Conservation (phyloP, 2,113 vertebrate genomes). For the Channa argus region DNA sequence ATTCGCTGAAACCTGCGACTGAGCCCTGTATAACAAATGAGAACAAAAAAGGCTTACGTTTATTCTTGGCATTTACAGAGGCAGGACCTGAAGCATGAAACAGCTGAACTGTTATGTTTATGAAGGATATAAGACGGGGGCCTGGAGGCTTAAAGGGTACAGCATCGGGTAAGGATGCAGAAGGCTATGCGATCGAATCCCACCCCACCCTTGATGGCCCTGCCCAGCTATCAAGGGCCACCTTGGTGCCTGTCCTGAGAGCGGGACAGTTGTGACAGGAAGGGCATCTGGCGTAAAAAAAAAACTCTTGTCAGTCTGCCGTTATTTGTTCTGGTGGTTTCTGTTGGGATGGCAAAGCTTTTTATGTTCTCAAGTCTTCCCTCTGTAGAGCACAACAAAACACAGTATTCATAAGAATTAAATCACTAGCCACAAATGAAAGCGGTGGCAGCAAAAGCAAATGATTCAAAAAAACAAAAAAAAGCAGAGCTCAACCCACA, state of each 20-base stretch:
- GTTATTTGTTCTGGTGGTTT: constrained; percentile 13
- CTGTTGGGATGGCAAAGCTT: constrained; percentile 29
- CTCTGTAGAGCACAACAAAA: constrained; percentile 6
- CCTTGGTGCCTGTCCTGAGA: too few relatives aligned
- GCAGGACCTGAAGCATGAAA: constrained; percentile 22
- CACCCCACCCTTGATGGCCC: too few relatives aligned
- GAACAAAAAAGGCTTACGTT: constrained; percentile 21
- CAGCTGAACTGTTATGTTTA: constrained; percentile 3
- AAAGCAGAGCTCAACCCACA: not conserved
- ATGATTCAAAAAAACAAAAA: not conserved
- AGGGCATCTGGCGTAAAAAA: too few relatives aligned
- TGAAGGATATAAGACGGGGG: not conserved
- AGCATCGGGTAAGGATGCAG: too few relatives aligned
- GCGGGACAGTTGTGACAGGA: too few relatives aligned
- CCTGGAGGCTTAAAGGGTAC: too few relatives aligned
- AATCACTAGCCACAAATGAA: not conserved
- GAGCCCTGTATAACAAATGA: constrained; percentile 48
- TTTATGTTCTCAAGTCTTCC: constrained; percentile 17
- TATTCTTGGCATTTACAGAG: constrained; percentile 30
- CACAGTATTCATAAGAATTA: constrained; percentile 25
- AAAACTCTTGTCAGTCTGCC: too few relatives aligned
- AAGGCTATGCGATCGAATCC: too few relatives aligned
- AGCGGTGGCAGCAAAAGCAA: constrained; percentile 24
- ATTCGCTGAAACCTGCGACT: constrained; percentile 56
- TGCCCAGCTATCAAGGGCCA: too few relatives aligned